Percentiles rank a stretch among this genome's conserved stretches.
Evolutionary conservation across 2,888 invertebrate species (phyloP).

Genomic region (Drosophila hawaiiensis): DNA sequence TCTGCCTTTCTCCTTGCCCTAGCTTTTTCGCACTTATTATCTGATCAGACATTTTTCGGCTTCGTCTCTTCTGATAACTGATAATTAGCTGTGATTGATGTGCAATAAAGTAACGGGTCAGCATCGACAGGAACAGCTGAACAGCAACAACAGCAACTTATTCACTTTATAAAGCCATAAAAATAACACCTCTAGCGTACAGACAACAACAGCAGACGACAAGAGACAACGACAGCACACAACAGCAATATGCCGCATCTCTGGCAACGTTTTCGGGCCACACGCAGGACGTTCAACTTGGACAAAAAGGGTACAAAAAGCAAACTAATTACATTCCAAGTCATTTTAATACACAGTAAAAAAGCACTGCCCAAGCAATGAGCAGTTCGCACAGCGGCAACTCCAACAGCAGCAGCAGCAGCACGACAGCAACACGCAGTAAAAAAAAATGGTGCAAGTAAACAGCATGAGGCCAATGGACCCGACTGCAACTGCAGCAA

Average conservation of each 20-base stretch:
- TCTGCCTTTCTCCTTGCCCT: not conserved
- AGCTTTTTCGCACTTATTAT: not conserved
- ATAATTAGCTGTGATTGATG: constrained; percentile 59
- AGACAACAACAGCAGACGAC: constrained; percentile 21
- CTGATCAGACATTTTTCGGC: constrained; percentile 16
- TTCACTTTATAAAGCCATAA: constrained; percentile 77
- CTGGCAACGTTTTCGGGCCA: constrained; percentile 61
- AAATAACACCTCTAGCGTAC: constrained; percentile 71
- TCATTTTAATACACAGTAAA: constrained; percentile 74
- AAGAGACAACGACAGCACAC: constrained; percentile 10
- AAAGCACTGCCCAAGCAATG: constrained; percentile 62
- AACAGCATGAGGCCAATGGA: constrained; percentile 81
- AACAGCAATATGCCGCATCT: constrained; percentile 44
- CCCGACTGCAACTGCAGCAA: constrained; percentile 45
- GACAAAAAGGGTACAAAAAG: constrained; percentile 48
- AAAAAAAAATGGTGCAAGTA: constrained; percentile 80
- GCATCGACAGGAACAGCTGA: constrained; percentile 22
- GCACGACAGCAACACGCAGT: constrained; percentile 66
- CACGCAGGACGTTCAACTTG: constrained; percentile 67
- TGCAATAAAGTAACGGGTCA: constrained; percentile 53
- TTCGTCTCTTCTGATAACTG: constrained; percentile 16
- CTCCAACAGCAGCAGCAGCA: constrained; percentile 26
- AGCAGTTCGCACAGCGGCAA: constrained; percentile 63
- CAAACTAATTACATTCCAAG: constrained; percentile 81
- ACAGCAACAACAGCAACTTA: constrained; percentile 25